Conservation (phyloP, 2,888 invertebrate species). For the Terebella lapidaria region DNA sequence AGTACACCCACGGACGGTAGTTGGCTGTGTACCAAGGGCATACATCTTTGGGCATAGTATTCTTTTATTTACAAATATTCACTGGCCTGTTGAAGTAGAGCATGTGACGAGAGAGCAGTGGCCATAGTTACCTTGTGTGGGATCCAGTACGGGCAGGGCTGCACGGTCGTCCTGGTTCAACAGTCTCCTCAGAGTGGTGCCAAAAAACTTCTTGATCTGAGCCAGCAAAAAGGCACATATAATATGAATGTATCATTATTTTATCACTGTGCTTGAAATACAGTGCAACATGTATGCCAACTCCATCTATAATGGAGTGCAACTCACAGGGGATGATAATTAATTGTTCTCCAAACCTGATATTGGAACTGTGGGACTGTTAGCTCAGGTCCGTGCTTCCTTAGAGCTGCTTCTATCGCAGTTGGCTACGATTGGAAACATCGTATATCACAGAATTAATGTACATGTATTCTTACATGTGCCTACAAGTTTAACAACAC, state of each 20-base stretch:
- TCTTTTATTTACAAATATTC: background rate
- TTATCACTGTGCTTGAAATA: background rate
- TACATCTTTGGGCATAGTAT: background rate
- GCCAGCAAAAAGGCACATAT: background rate
- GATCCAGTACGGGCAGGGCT: constrained; percentile 48
- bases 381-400: constrained; percentile 35
- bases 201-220: constrained; percentile 41
- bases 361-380: constrained; percentile 47
- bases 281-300: no score
- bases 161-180: constrained; percentile 41
- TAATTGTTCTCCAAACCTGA: constrained; percentile 38
- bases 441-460: no score
- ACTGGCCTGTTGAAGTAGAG: no score
- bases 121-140: constrained; percentile 49
- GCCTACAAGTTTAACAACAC: no score
- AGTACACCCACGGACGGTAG: constrained; percentile 47
- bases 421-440: constrained; percentile 35
- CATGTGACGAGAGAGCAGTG: no score
- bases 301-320: no score
- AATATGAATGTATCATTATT: background rate
- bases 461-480: no score
- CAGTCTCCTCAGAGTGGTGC: constrained; percentile 32
- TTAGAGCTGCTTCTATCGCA: constrained; percentile 35
- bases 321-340: no score
- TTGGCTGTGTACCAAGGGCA: constrained; percentile 27